Base-by-base conservation (phyloP, 1,140 invertebrate genomes). In the Drosophila littoralis region DNA sequence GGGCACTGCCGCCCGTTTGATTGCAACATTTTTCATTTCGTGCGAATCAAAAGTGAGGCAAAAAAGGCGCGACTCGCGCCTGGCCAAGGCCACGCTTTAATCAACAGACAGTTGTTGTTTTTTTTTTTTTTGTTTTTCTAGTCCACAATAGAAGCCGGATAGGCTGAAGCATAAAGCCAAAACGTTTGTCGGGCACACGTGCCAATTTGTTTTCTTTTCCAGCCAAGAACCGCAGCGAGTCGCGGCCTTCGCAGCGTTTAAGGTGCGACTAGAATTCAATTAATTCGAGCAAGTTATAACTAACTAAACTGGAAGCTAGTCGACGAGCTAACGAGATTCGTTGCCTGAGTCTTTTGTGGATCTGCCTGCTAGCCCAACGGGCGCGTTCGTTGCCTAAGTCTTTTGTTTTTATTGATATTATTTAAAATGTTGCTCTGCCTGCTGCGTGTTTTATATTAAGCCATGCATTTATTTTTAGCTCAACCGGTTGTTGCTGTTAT, bases 1-100 rank as follows among this genome's bases (percentile, higher is more conserved):
- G 67, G 59, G 71, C 65, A 68, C 59, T 51, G 28, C 10, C 51
- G 61, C 38, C 59, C 38, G 9, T 54, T 67, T 60, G 46, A 75
- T 69, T 81, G 75, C 79, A 81, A 66, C 79, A 81, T 12, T 43
- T 68, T 50, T 52, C 64, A 68, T 88, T 82, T 86, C 82, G 82
- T 88, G 79, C 83, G 79, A 63, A 79, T 60, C 67, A 82, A 79
- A 86, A 83, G 48, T 85, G 45, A 76, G 75, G 78, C 81, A 72
- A 83, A 77, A 64, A 77, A 73, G 77, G 77, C 64, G 77, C 77
- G 77, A 69, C 75, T 65, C 45, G 40, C 66, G 66, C 59, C 70
- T 66, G 50, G 38, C 78, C 83, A 86, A 86, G 83, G 83, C 86
- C 84, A 75, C 40, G 59, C 63, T 74, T 77, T 67, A 70, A 77